Conservation (phyloP, 2,888 invertebrate genomes). For the Lysandra coridon region DNA sequence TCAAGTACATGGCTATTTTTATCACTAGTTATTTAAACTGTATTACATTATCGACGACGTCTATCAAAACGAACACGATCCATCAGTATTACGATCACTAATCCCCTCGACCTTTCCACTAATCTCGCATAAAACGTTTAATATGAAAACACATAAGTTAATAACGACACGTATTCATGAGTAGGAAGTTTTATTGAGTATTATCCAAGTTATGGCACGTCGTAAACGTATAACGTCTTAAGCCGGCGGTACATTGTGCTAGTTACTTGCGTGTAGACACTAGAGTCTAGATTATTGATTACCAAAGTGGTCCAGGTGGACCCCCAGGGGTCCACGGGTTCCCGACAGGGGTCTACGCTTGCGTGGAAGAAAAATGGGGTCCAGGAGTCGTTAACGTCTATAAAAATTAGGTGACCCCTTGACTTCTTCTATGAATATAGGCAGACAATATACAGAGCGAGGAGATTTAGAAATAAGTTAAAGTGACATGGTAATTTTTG, state of each 20-base stretch:
- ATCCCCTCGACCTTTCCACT: conserved; percentile 6
- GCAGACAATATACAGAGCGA: no score
- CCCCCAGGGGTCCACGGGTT: no score
- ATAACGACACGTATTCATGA: conserved; percentile 42
- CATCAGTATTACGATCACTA: not conserved
- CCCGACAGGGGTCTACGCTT: no score
- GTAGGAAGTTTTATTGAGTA: conserved; percentile 44
- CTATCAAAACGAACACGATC: not conserved
- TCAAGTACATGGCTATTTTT: not conserved
- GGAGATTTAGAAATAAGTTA: no score
- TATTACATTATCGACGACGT: not conserved
- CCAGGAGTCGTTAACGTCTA: no score
- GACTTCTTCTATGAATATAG: no score
- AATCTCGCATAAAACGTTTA: not conserved
- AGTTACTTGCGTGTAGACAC: not conserved
- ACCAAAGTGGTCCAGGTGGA: no score
- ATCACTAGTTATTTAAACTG: no score
- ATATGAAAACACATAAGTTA: conserved; percentile 26
- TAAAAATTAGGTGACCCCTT: no score
- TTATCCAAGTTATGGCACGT: conserved; percentile 42
- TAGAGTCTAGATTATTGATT: no score
- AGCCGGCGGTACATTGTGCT: not conserved
- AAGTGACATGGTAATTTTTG: no score
- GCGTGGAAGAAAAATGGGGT: no score
- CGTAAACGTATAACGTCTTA: conserved; percentile 45